Conservation (phyloP, 2,888 invertebrate species). For the Cephus pulcher region DNA sequence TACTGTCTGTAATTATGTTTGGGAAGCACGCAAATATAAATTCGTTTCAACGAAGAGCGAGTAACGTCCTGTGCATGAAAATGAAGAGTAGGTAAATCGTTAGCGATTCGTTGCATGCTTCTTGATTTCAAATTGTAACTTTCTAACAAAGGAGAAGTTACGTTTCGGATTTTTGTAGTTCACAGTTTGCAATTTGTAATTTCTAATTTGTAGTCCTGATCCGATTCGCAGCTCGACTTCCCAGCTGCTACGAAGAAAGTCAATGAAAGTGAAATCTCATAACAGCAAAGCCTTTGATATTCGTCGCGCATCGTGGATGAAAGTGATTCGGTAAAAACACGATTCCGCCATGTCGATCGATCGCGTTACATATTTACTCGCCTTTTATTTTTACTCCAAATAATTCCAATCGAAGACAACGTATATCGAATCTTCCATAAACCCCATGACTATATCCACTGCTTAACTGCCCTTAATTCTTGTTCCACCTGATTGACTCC, state of each 20-base stretch:
- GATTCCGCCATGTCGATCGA: conserved; percentile 32
- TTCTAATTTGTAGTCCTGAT: background rate
- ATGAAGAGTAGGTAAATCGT: background rate
- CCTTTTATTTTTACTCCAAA: background rate
- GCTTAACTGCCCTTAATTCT: background rate
- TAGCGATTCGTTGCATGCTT: background rate
- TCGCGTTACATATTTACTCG: background rate
- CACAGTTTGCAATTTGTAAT: background rate
- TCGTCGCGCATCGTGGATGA: conserved; percentile 33
- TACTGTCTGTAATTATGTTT: background rate
- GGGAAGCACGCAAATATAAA: background rate
- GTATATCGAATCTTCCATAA: background rate
- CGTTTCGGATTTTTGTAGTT: conserved; percentile 9
- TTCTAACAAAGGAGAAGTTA: conserved; percentile 37
- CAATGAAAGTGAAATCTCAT: conserved; percentile 51
- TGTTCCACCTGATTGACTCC: no score
- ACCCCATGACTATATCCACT: background rate
- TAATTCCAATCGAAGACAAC: background rate
- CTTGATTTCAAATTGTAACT: conserved; percentile 41
- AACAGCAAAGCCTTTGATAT: conserved; percentile 35
- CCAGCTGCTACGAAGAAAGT: conserved; percentile 41
- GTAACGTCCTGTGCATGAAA: background rate
- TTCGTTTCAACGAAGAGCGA: background rate
- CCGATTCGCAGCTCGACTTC: background rate
- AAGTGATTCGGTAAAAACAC: conserved; percentile 39